Conservation (phyloP, 2,888 invertebrate genomes). For the Thalpophila matura region DNA sequence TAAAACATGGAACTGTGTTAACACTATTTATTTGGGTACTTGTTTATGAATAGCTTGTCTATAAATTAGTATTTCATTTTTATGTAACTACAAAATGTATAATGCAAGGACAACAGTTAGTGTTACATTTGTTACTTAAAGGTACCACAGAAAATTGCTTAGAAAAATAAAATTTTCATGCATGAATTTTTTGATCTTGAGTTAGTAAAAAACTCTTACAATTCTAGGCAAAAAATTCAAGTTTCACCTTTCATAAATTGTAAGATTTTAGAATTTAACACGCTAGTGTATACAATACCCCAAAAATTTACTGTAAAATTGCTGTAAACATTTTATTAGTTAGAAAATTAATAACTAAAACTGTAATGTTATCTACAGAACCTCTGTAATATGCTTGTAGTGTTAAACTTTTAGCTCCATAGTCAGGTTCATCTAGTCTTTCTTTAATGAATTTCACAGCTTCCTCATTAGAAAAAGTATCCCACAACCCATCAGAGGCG, state of each 20-base stretch:
- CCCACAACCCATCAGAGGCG: slow-evolving; percentile 99
- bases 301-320: slow-evolving; percentile 65
- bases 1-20: neutral
- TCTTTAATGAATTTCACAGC: slow-evolving; percentile 97
- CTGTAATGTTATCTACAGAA: slow-evolving; percentile 98
- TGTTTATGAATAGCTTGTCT: slow-evolving; percentile 14
- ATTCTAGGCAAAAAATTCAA: slow-evolving; percentile 30
- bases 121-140: slow-evolving; percentile 43
- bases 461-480: slow-evolving; percentile 98
- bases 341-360: slow-evolving; percentile 96
- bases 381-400: slow-evolving; percentile 97
- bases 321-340: slow-evolving; percentile 83
- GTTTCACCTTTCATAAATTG: slow-evolving; percentile 51
- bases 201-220: slow-evolving; percentile 51
- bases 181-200: slow-evolving; percentile 23
- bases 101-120: slow-evolving; percentile 49
- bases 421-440: slow-evolving; percentile 95
- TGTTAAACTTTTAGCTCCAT: slow-evolving; percentile 97
- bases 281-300: slow-evolving; percentile 30
- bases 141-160: slow-evolving; percentile 37
- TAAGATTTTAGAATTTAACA: slow-evolving; percentile 50
- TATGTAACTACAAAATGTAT: slow-evolving; percentile 14
- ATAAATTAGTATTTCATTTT: slow-evolving; percentile 14
- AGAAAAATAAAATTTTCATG: slow-evolving; percentile 30
- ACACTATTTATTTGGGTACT: neutral